Base-by-base conservation (phyloP, 2,797 vertebrate genomes). In the Galaxias olidus region DNA sequence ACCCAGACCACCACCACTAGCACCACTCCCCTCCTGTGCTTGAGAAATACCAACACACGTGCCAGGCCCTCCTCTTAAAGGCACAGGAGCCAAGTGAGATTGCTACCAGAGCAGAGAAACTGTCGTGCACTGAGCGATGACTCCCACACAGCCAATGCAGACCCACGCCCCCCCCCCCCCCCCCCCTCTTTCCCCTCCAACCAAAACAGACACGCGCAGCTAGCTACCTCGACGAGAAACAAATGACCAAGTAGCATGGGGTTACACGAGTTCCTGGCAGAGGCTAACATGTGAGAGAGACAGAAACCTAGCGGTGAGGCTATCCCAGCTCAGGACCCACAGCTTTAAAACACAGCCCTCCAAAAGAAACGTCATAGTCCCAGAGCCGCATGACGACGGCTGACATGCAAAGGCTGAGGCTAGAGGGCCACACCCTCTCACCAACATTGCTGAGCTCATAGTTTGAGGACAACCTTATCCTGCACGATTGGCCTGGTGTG, bases 1-100 rank as follows among this genome's bases (percentile, higher is more conserved):
- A 71, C 85, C 82, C 86, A 79, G 86, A 88, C 85, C 87, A 86
- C 86, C 72, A 75, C 55, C 46, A 59, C 48, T 46, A 52, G 19
- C 81, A 88, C 72, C 73, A 75, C 90, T 86, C 87, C 85, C 83
- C 85, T 85, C 76, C 74, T 85, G 68, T 65, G 87, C 76, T 84
- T 86, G 88, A 90, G 84, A 92, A 91, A 91, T 89, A 88, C 86
- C 82, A 88, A 75, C 80, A 84, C 82, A 66, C 75, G 58, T 30
- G 65, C 43, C 75, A 54, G 79, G 81, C 81, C 89, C 87, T 86
- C 87, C 88, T 78, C 87, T 91, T 90, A 90, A 91, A 91, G 88
- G 87, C 78, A 76, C 84, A 91, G 85, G 79, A 53, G 49, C 78
- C 54, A 73, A 66, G 66, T 65, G 14, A 59, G 43, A 67, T 40